A percentile compares a stretch with the other conserved stretches of the same genome.
These are phyloP conservation scores for Tetramorium simillimum DNA, from an alignment of 1,140 invertebrate species.

Conservation along the genomic window DNA sequence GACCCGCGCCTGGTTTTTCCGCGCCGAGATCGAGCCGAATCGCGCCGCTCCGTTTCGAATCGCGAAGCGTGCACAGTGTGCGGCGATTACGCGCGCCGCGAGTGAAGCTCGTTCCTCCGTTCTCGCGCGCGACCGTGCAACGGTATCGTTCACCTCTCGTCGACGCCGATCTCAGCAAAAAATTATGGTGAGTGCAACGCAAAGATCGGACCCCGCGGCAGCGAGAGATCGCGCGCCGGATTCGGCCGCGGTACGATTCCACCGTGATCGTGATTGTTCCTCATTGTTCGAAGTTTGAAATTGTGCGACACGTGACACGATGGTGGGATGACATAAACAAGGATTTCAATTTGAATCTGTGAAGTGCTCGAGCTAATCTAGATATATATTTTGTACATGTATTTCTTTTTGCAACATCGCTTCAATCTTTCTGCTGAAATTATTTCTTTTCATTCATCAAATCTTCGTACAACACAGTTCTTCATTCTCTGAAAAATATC, in stretches of 20 bases:
- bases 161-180: slow-evolving; percentile 46
- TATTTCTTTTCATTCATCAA: background rate
- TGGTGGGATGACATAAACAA: background rate
- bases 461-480: background rate
- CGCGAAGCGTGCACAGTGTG: background rate
- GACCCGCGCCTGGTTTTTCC: background rate
- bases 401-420: background rate
- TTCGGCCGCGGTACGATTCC: background rate
- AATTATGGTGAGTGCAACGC: slow-evolving; percentile 46
- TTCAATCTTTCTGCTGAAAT: background rate
- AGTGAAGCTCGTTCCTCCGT: slow-evolving; percentile 1
- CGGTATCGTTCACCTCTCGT: slow-evolving; percentile 41
- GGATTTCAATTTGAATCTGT: background rate
- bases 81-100: background rate
- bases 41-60: background rate
- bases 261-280: background rate
- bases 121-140: slow-evolving; percentile 19
- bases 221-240: background rate
- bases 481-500: background rate
- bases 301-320: slow-evolving; percentile 4
- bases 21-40: background rate
- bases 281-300: background rate
- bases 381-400: background rate
- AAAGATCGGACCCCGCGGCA: background rate
- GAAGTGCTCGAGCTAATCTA: background rate